These are phyloP conservation scores for Poecilobothrus nobilitatus DNA, from an alignment of 2,888 invertebrate species.

Conservation along the genomic window DNA sequence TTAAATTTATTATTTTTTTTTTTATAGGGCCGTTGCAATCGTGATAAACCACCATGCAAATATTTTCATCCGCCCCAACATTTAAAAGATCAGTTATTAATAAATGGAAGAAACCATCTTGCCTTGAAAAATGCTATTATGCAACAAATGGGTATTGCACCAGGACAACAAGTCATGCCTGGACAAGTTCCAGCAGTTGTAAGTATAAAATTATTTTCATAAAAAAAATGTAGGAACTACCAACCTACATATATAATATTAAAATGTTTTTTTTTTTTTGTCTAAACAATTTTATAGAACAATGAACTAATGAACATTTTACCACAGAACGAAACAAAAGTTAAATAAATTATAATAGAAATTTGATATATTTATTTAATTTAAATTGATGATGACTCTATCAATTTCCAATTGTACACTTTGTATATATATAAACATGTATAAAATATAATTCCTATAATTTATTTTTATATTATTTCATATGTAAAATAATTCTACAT, in stretches of 20 bases:
- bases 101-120: conserved; percentile 99
- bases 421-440: no score
- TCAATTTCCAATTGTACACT: no score
- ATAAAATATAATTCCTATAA: no score
- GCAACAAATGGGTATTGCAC: conserved; percentile 92
- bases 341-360: no score
- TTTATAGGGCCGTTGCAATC: conserved; percentile 96
- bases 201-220: conserved; percentile 43
- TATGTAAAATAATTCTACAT: no score
- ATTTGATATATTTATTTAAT: no score
- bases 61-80: conserved; percentile 99
- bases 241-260: conserved; percentile 6
- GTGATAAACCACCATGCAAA: conserved; percentile 99
- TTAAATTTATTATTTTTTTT: no score
- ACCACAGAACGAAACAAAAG: no score
- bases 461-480: no score
- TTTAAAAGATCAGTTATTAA: conserved; percentile 97
- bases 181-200: conserved; percentile 91
- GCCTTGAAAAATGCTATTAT: conserved; percentile 96
- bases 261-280: conserved; percentile 25
- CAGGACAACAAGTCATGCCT: conserved; percentile 82
- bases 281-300: conserved; percentile 28
- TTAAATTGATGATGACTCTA: no score
- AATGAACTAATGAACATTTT: no score
- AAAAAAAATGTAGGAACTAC: not conserved